These are phyloP conservation scores for Pachyseris speciosa DNA, from an alignment of 64 coral and sea anemone genomes.

Conservation along the genomic window DNA sequence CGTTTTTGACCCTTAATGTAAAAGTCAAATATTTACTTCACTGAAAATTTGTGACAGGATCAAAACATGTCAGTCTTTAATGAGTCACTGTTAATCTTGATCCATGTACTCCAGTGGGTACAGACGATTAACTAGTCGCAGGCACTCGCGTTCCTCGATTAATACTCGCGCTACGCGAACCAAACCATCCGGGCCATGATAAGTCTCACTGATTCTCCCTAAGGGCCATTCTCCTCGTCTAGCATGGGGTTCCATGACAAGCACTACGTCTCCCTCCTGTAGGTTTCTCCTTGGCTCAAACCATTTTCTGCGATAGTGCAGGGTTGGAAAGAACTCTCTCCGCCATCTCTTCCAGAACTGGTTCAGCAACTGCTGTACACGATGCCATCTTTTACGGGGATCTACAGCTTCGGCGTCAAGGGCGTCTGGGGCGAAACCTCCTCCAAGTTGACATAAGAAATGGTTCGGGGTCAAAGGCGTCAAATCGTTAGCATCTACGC, in stretches of 20 bases:
- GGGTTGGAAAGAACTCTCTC: constrained; percentile 42
- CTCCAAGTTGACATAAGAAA: constrained; percentile 32
- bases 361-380: constrained; percentile 32
- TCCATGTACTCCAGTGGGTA: constrained; percentile 27
- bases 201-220: background rate
- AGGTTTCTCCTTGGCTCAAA: background rate
- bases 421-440: constrained; percentile 25
- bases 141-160: background rate
- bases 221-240: constrained; percentile 36
- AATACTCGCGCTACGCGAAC: background rate
- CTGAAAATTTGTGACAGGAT: too few relatives aligned
- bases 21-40: too few relatives aligned
- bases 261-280: background rate
- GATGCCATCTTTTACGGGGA: constrained; percentile 50
- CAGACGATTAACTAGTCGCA: constrained; percentile 9
- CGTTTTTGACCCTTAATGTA: too few relatives aligned
- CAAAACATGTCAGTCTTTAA: too few relatives aligned
- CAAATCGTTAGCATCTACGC: constrained; percentile 3
- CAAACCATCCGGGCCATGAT: constrained; percentile 13
- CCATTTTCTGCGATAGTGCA: constrained; percentile 27
- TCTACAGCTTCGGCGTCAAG: background rate
- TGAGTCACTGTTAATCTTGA: too few relatives aligned
- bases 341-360: constrained; percentile 52
- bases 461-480: constrained; percentile 37
- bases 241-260: constrained; percentile 17